Evolutionary conservation across 2,888 invertebrate species (phyloP).

Genomic region (Drosophila monieri): DNA sequence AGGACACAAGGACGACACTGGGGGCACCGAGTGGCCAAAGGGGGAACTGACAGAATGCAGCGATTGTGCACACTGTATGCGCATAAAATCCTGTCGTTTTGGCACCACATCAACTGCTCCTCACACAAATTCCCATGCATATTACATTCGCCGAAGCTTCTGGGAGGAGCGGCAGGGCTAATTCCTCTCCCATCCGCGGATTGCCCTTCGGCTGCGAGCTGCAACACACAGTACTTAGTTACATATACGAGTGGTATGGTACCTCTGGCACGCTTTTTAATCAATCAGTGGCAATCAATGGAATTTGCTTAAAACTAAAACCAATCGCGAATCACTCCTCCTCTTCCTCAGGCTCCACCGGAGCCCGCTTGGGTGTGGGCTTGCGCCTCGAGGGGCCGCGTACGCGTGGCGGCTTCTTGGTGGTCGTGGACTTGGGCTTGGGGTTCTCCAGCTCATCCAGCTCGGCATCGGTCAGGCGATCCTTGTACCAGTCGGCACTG

Average conservation of each 20-base stretch:
- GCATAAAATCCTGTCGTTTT: slow-evolving; percentile 67
- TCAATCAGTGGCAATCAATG: slow-evolving; percentile 31
- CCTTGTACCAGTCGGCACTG: slow-evolving; percentile 96
- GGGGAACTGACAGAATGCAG: slow-evolving; percentile 32
- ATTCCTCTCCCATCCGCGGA: slow-evolving; percentile 25
- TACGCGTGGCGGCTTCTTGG: slow-evolving; percentile 84
- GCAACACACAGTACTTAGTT: neutral
- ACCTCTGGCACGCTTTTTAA: slow-evolving; percentile 31
- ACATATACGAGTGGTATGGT: neutral
- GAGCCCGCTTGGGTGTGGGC: slow-evolving; percentile 65
- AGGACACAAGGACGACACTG: neutral
- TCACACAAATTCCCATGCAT: slow-evolving; percentile 44
- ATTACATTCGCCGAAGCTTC: slow-evolving; percentile 24
- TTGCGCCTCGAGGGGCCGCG: slow-evolving; percentile 84
- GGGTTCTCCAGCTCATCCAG: slow-evolving; percentile 92
- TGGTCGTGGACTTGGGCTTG: slow-evolving; percentile 86
- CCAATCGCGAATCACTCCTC: slow-evolving; percentile 59
- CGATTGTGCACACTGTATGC: slow-evolving; percentile 46
- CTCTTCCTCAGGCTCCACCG: slow-evolving; percentile 61
- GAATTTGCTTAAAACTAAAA: slow-evolving; percentile 50
- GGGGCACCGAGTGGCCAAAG: neutral
- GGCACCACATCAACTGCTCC: slow-evolving; percentile 55
- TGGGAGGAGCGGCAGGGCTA: slow-evolving; percentile 11
- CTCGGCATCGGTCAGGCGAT: slow-evolving; percentile 91
- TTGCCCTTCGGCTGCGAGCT: slow-evolving; percentile 10